Base-by-base conservation (phyloP, 2,888 invertebrate genomes). In the Eledona agricola region DNA sequence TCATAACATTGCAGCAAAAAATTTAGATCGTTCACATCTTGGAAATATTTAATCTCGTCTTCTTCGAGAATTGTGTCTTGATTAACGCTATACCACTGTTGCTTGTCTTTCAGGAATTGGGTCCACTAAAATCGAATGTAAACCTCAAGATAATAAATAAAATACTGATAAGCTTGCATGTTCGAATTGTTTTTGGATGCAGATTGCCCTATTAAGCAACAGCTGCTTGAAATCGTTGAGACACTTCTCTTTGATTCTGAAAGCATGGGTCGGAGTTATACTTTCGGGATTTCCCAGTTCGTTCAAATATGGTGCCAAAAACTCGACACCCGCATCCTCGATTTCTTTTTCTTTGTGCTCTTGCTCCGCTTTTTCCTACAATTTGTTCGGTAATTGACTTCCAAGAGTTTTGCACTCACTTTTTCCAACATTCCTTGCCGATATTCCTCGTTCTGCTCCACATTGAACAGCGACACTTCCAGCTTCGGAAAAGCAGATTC, bases 101-200 rank as follows among this genome's bases (percentile, higher is more conserved):
- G 81, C 63, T 82, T 81, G 2, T 73, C 74, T 54, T 81, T 79
- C 51, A 87, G 77, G 55, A 80, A 78, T 0, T 73, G 51, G 40
- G 79, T 80, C 37, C 78, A 72, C 31, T 38, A 26, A 22, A 46
- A 20, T n/a, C n/a, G 2, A 20, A 16, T 20, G 19, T 22, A 25
- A 17, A 23, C 20, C n/a, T n/a, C n/a, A n/a, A n/a, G n/a, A n/a
- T 29, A 35, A 29, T 28, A n/a, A n/a, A 19, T 46, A 50, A 28
- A 10, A 40, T 3, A 11, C n/a, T 5, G 4, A 23, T 3, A 12
- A 16, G 37, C 11, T 49, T 56, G 86, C 86, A 77, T 79, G 78
- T 60, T 89, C 86, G 67, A 86, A 88, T 58, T 83, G 79, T 12
- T 78, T 77, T 60, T 88, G 86, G 12, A 90, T 81, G 19, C 81